These are phyloP conservation scores for Lepus americanus DNA, from an alignment of 2,113 vertebrate genomes.

Conservation along the genomic window DNA sequence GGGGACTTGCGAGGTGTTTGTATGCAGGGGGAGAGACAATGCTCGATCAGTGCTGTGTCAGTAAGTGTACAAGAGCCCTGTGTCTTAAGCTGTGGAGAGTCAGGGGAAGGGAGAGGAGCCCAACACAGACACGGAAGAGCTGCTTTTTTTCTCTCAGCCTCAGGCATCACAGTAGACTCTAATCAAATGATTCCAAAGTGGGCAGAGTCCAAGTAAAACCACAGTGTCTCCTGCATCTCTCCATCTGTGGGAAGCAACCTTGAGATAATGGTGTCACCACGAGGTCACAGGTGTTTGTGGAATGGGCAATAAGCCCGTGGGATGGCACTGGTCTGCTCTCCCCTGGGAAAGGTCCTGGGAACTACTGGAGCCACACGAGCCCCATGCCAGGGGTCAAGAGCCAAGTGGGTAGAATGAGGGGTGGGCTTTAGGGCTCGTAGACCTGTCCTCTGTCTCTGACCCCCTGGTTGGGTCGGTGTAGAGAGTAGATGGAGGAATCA, in stretches of 20 bases:
- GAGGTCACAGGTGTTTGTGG: background rate
- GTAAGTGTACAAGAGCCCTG: background rate
- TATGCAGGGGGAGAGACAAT: background rate
- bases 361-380: accelerated
- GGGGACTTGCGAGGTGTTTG: background rate
- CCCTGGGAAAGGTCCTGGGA: background rate
- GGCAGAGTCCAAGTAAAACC: background rate
- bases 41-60: background rate
- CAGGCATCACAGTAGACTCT: background rate
- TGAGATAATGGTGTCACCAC: too few species aligned
- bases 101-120: background rate
- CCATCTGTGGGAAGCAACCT: accelerated
- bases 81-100: background rate
- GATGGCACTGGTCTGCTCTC: background rate
- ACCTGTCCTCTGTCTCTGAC: background rate
- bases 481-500: background rate
- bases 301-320: background rate
- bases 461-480: too few species aligned
- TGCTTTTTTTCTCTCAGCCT: background rate
- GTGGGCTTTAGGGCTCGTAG: background rate
- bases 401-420: background rate
- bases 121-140: background rate
- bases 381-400: background rate
- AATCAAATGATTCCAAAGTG: background rate
- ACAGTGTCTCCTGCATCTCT: background rate